Percentiles rank a stretch among this genome's conserved stretches.
Conservation (phyloP, 2,797 vertebrate genomes). For the Spheniscus humboldti region DNA sequence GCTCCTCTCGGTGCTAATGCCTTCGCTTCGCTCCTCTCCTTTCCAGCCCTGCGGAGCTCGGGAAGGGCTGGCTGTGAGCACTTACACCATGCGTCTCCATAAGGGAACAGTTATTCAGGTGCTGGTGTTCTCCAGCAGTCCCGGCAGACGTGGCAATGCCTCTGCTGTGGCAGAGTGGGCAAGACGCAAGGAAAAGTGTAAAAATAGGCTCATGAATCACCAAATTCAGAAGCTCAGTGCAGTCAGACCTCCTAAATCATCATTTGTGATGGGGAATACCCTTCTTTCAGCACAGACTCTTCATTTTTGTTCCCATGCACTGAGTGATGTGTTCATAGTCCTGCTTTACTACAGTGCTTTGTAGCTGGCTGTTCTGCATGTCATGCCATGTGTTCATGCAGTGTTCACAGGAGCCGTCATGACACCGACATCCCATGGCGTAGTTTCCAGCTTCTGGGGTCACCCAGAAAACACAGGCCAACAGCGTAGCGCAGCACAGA, state of each 20-base stretch:
- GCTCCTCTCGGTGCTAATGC: background rate
- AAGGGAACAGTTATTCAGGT: background rate
- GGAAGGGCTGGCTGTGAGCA: background rate
- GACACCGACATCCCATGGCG: background rate
- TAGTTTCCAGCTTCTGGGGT: background rate
- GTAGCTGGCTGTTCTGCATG: background rate
- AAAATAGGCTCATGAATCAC: background rate
- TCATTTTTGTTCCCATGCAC: background rate
- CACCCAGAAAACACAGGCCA: background rate
- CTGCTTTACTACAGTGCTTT: background rate
- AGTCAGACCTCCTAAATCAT: background rate
- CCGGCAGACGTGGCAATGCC: background rate
- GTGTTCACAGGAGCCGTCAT: no score
- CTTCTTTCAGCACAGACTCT: background rate
- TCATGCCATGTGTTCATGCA: background rate
- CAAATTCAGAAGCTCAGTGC: background rate
- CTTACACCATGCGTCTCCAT: rapidly evolving
- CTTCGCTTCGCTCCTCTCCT: background rate
- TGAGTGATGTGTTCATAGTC: background rate
- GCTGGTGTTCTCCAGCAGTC: background rate
- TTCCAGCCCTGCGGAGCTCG: background rate
- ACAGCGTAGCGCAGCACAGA: rapidly evolving
- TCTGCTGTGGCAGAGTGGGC: background rate
- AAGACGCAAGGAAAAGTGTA: background rate
- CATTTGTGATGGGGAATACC: background rate